A percentile compares a stretch with the other conserved stretches of the same genome.
phyloP scores from a whole-genome alignment of 2,888 invertebrate species.

The Erpobdella octoculata region DNA sequence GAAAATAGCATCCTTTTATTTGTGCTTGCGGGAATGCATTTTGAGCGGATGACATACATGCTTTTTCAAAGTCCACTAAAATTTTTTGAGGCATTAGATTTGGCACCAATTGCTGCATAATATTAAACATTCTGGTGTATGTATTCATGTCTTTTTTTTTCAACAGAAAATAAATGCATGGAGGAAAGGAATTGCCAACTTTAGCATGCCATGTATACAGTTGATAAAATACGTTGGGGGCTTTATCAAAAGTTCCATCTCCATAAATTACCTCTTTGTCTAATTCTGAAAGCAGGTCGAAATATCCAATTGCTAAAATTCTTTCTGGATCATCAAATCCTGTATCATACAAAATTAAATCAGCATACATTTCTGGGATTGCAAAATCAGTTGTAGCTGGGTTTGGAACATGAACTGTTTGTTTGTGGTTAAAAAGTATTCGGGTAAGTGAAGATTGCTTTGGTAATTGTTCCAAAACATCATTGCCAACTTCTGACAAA shows the following conservation, averaged over 20 bases:
- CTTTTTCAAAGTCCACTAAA: slow-evolving; percentile 14
- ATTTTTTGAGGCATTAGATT: neutral
- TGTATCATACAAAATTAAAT: too few relatives aligned
- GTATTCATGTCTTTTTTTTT: neutral
- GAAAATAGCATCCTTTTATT: neutral
- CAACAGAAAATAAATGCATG: neutral
- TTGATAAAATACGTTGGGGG: neutral
- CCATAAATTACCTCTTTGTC: neutral
- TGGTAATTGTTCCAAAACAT: too few relatives aligned
- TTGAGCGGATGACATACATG: neutral
- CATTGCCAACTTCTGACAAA: too few relatives aligned
- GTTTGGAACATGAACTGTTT: too few relatives aligned
- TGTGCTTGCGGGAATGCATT: slow-evolving; percentile 2
- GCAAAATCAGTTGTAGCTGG: too few relatives aligned
- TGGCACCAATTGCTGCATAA: neutral
- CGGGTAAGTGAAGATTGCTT: too few relatives aligned
- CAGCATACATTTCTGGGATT: too few relatives aligned
- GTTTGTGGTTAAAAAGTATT: too few relatives aligned
- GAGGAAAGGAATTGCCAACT: slow-evolving; percentile 2
- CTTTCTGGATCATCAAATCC: too few relatives aligned
- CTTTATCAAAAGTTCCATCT: neutral
- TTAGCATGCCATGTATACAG: slow-evolving; percentile 1
- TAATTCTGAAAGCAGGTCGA: neutral
- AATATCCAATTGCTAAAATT: too few relatives aligned
- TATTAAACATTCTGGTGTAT: neutral